Conservation (phyloP, 2,113 vertebrate species). For the Megaceryle maxima region DNA sequence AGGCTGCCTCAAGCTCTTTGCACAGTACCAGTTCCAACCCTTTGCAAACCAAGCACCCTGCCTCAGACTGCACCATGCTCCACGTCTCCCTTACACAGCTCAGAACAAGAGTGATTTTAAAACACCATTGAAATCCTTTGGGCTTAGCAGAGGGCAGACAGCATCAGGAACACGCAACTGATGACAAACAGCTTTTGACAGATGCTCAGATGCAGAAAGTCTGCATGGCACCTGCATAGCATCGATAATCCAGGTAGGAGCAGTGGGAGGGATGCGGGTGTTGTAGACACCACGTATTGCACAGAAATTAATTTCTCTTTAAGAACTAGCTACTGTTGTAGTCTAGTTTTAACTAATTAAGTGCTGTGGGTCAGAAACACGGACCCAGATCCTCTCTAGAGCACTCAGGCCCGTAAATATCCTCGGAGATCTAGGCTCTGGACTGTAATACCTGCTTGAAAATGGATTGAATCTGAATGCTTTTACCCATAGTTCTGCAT, state of each 20-base stretch:
- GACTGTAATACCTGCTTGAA: rapidly evolving
- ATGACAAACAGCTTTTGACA: background rate
- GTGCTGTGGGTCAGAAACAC: background rate
- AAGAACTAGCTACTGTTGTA: background rate
- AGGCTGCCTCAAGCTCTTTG: background rate
- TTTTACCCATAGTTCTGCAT: background rate
- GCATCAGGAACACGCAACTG: background rate
- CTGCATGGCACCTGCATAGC: rapidly evolving
- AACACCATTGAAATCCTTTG: background rate
- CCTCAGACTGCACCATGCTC: rapidly evolving
- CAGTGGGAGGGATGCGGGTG: background rate
- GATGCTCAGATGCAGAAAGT: background rate
- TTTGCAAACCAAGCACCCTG: rapidly evolving
- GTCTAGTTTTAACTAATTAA: background rate
- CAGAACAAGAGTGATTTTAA: rapidly evolving
- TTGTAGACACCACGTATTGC: rapidly evolving
- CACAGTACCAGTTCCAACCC: background rate
- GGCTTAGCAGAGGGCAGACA: background rate
- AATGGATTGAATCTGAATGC: background rate
- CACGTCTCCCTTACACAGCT: background rate
- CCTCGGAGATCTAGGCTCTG: background rate
- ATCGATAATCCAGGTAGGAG: background rate
- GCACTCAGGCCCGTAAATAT: background rate
- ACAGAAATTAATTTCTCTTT: background rate
- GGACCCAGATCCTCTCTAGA: background rate